Base-by-base conservation (phyloP, 2,888 invertebrate species). In the Nemapogon koenigi region DNA sequence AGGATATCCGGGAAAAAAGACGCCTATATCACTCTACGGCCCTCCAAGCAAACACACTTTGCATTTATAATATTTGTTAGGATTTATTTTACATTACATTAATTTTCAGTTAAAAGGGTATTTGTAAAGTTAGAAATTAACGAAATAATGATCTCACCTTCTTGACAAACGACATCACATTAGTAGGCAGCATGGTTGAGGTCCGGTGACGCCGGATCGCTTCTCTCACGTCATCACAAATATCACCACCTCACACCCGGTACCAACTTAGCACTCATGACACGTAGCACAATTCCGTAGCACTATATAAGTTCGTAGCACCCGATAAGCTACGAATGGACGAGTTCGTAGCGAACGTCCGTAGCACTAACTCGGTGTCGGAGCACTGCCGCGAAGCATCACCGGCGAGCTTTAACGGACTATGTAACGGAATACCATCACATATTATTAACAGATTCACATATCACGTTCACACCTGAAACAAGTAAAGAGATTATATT, bases 151-250 rank as follows among this genome's bases (percentile, higher is more conserved):
- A 41, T 76, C 87, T 85, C 64, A 93, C 93, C 91, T 92, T 92
- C 73, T 92, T 92, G 89, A 93, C 90, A 73, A 92, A 92, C 54
- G 91, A 91, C 88, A 91, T 91, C 59, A 92, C 91, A 75, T 92
- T 91, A 53, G 90, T 90, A 48, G 91, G 91, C 85, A 92, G 84
- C 93, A 93, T 93, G 81, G 78, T 85, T 82, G n/a, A n/a, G n/a
- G n/a, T n/a, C 54, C 57, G 59, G 47, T 54, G 11, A 61, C 45
- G 46, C 49, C 52, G 29, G 17, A 39, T 32, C 36, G 37, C 19
- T 31, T 38, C 31, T 32, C 38, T 25, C 26, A 16, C 27, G 37
- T 39, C 35, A 30, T 41, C 36, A 45, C 44, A 45, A 15, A 41
- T 35, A 31, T 38, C 11, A 42, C 38, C 36, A 27, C 40, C 41